These are phyloP conservation scores for Ranitomeya imitator DNA, from an alignment of 2,113 vertebrate genomes.

Conservation along the genomic window DNA sequence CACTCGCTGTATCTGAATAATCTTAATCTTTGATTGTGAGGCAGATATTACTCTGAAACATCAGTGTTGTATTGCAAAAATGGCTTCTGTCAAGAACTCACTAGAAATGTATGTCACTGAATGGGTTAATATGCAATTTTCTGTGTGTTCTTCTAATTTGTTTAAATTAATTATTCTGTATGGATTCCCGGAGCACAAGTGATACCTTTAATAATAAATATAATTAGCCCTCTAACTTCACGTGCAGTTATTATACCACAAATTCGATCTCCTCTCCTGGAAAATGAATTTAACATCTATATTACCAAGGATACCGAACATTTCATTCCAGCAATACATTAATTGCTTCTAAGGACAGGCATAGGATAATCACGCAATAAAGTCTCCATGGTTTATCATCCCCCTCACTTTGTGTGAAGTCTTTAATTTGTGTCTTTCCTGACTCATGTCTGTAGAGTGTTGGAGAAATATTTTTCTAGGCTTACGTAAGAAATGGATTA, in stretches of 20 bases:
- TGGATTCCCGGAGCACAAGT: not conserved
- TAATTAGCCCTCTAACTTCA: conserved; percentile 11
- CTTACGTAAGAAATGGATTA: not conserved
- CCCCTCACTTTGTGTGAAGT: not conserved
- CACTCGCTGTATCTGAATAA: no score
- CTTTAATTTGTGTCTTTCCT: not conserved
- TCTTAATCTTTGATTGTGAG: no score
- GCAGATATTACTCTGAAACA: no score
- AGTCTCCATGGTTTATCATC: not conserved
- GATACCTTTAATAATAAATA: conserved; percentile 9
- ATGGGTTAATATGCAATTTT: not conserved
- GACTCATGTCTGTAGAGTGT: not conserved
- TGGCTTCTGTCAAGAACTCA: not conserved
- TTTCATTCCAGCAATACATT: conserved; percentile 21
- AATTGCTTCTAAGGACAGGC: conserved; percentile 10
- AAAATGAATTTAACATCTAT: not conserved
- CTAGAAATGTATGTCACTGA: not conserved
- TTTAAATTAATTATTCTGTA: conserved; percentile 1
- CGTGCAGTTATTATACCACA: not conserved
- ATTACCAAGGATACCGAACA: conserved; percentile 37
- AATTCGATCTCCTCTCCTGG: not conserved
- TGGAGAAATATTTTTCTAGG: not conserved
- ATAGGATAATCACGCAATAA: not conserved
- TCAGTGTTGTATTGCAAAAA: no score
- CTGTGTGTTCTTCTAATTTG: not conserved